Evolutionary conservation across 2,113 vertebrate genomes (phyloP), one percentile per base, ranked within the genome.

Genomic region (Leiothrix lutea): DNA sequence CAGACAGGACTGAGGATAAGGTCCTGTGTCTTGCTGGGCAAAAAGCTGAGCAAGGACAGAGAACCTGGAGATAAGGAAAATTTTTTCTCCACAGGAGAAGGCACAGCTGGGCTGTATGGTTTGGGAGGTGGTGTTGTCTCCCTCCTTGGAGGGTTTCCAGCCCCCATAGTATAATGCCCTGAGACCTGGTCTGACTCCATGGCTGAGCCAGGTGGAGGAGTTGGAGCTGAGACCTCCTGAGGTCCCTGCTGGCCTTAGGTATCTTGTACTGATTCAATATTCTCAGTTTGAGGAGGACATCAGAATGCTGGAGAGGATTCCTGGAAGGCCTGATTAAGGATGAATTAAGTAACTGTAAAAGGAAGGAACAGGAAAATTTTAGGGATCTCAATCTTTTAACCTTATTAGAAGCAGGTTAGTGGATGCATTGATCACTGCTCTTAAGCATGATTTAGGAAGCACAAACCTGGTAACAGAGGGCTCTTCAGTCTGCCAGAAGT

Each of bases 211-310:
- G 22, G 10, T 14, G 5, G 9, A 64, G 4, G 3, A 4, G 1
- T 5, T 40, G 6, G 28, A 53, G 7, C 2, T 15, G 20, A 47
- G 6, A 79, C 4, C 5, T 8, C 8, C 4, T 1, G 1, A 74
- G 14, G 19, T 35, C 26, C 16, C 23, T 35, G 23, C 6, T 60
- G 14, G 19, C 11, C 16, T 80, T 40, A 72, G 35, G 4, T 12
- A 28, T 40, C 13, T 67, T 54, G 33, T 0, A 33, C 25, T 26
- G 12, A 79, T n/a, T 35, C 31, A n/a, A 2, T 45, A 17, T 40
- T 79, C 50, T 72, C 36, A 60, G 5, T 22, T 88, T 26, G 72
- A 62, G 29, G 18, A 79, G n/a, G 21, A 50, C 22, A 85, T 45
- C n/a, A 54, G 70, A 74, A 74, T 57, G 11, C 35, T 48, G 48